Percentiles rank a stretch among this genome's conserved stretches.
These are phyloP conservation scores for Chrysotoxum bicinctum DNA, from an alignment of 2,888 invertebrate species.

Conservation along the genomic window DNA sequence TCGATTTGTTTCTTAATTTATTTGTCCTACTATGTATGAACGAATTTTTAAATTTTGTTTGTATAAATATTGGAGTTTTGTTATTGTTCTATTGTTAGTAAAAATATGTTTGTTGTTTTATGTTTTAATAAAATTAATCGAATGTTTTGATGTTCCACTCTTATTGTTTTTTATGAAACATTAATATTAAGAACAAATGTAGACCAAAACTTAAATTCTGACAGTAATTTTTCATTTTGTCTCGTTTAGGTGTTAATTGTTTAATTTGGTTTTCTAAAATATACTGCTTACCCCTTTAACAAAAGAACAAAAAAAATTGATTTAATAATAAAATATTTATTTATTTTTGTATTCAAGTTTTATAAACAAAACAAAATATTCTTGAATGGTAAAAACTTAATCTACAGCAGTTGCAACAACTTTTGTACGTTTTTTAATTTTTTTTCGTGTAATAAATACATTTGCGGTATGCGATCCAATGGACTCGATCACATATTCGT, in stretches of 20 bases:
- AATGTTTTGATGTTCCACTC: conserved; percentile 26
- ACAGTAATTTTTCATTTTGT: too few species aligned
- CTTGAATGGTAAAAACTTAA: neutral
- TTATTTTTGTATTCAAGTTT: neutral
- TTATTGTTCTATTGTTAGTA: neutral
- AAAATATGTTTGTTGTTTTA: conserved; percentile 21
- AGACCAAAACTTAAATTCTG: too few species aligned
- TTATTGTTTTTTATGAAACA: neutral
- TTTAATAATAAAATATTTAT: conserved; percentile 8
- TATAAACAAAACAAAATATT: neutral
- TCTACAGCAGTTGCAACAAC: neutral
- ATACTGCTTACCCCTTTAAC: too few species aligned
- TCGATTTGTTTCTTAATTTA: neutral
- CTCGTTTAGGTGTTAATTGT: too few species aligned
- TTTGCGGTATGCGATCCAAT: conserved; percentile 76
- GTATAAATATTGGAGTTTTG: conserved; percentile 41
- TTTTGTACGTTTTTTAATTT: conserved; percentile 62
- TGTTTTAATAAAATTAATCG: conserved; percentile 32
- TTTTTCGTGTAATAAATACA: conserved; percentile 76
- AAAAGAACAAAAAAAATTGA: too few species aligned
- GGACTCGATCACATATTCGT: conserved; percentile 78
- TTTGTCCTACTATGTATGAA: neutral
- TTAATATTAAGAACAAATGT: neutral
- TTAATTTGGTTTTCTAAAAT: too few species aligned
- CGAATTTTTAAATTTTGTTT: neutral